These are phyloP conservation scores for Phodopus roborovskii DNA, from an alignment of 2,113 vertebrate species.

Conservation along the genomic window DNA sequence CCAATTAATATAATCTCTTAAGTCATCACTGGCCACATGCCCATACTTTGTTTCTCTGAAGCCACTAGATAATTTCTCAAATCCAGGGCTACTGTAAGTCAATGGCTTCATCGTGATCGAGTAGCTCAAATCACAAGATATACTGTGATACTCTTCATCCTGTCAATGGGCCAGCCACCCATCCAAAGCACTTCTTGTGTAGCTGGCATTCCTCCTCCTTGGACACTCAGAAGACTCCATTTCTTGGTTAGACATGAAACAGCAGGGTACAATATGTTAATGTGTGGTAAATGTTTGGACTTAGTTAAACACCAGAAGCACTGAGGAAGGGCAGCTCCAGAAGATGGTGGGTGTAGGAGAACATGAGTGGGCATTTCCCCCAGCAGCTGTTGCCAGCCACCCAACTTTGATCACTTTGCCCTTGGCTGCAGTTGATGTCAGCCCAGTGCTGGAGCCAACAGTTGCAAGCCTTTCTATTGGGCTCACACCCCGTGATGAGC, in stretches of 20 bases:
- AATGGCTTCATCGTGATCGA: no score
- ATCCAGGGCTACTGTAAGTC: not conserved
- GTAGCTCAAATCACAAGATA: not conserved
- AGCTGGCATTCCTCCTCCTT: not conserved
- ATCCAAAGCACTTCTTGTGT: not conserved
- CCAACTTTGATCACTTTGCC: not conserved
- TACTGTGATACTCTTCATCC: not conserved
- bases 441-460: slow-evolving; percentile 52
- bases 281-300: not conserved
- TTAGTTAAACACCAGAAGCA: slow-evolving; percentile 32
- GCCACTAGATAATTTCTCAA: slow-evolving; percentile 1
- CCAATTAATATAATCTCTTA: not conserved
- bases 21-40: not conserved
- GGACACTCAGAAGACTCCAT: not conserved
- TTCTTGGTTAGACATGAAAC: not conserved
- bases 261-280: not conserved
- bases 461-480: slow-evolving; percentile 53
- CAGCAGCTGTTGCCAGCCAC: not conserved
- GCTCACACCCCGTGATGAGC: not conserved
- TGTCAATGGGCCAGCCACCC: no score
- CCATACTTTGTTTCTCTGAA: slow-evolving; percentile 9
- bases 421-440: not conserved
- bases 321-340: slow-evolving; percentile 50
- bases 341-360: not conserved
- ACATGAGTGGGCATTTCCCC: slow-evolving; percentile 49